These are phyloP conservation scores for Lycaon pictus DNA, from an alignment of 2,113 vertebrate genomes.

Conservation along the genomic window DNA sequence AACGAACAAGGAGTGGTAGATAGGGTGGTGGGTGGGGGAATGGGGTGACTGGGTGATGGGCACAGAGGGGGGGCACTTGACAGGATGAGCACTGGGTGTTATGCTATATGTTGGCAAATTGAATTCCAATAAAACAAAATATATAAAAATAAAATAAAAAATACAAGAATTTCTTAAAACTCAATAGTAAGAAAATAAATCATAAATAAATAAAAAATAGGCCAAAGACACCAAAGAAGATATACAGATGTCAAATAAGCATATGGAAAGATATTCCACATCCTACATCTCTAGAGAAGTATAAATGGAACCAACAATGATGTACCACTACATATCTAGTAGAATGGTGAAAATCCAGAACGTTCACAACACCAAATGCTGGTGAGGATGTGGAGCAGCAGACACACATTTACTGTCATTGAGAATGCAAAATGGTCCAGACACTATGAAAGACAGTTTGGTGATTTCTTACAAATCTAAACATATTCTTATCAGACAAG, in stretches of 20 bases:
- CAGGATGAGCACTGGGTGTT: too few species aligned
- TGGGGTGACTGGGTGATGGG: too few species aligned
- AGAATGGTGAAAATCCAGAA: background rate
- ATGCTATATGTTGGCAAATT: too few species aligned
- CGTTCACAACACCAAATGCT: background rate
- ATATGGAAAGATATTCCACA: background rate
- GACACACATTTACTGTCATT: background rate
- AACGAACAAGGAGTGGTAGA: too few species aligned
- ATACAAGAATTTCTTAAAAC: background rate
- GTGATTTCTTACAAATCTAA: background rate
- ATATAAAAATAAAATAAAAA: background rate
- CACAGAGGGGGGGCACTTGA: too few species aligned
- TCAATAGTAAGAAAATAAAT: background rate
- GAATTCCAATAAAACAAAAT: too few species aligned
- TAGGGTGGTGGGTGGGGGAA: too few species aligned
- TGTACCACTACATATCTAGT: background rate
- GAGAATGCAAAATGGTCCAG: background rate
- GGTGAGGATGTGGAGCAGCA: background rate
- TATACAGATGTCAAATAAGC: background rate
- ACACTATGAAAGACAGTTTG: background rate
- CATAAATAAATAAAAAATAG: background rate
- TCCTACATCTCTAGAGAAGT: background rate
- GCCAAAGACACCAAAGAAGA: background rate
- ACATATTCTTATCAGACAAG: background rate
- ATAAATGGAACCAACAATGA: background rate